phyloP scores from a whole-genome alignment of 2,113 vertebrate genomes.

The Formicarius rufipectus region DNA sequence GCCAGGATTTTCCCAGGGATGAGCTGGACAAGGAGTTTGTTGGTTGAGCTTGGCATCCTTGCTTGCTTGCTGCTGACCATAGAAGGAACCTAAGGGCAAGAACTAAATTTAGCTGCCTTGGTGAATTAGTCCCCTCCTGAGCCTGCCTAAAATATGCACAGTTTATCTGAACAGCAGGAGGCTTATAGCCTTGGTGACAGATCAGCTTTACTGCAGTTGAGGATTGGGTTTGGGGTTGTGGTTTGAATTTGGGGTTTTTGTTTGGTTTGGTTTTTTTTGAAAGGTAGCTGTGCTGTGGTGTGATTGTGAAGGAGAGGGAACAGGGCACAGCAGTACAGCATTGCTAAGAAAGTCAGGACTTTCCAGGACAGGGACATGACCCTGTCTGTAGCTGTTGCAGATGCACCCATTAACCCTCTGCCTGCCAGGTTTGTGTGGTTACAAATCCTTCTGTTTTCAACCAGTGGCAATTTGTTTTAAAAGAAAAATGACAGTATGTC shows the following conservation, averaged over 20 bases:
- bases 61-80: not conserved
- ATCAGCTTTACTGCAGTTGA: not conserved
- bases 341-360: not conserved
- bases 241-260: not conserved
- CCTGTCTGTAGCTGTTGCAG: not conserved
- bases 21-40: not conserved
- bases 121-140: not conserved
- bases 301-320: not conserved
- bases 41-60: not conserved
- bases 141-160: not conserved
- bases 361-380: not conserved
- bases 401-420: not conserved
- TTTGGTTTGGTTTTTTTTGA: not conserved
- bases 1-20: not conserved
- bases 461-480: not conserved
- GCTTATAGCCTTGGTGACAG: not conserved
- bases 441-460: not conserved
- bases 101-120: not conserved
- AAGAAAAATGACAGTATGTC: not conserved
- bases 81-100: not conserved
- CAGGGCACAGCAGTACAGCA: not conserved
- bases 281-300: not conserved
- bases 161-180: not conserved
- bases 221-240: not conserved
- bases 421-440: not conserved